These are phyloP conservation scores for Toxotes jaculatrix DNA, from an alignment of 2,113 vertebrate species.

Conservation along the genomic window DNA sequence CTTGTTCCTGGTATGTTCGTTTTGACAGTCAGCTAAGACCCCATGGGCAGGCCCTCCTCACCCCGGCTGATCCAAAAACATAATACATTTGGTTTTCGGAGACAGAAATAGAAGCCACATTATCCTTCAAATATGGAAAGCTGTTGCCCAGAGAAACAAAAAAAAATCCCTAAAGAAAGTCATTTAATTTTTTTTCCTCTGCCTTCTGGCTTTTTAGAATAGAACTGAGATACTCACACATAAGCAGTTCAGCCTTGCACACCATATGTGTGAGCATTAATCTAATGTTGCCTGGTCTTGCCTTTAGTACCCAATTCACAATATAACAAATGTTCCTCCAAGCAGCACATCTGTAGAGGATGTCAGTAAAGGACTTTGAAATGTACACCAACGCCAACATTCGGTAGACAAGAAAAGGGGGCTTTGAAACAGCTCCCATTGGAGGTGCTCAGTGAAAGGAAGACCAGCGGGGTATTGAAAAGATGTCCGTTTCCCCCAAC, in stretches of 20 bases:
- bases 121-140: conserved; percentile 72
- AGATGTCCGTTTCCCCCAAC: conserved; percentile 71
- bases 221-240: conserved; percentile 42
- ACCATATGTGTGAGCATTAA: conserved; percentile 69
- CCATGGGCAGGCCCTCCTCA: conserved; percentile 63
- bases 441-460: conserved; percentile 67
- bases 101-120: conserved; percentile 77
- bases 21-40: conserved; percentile 82
- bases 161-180: conserved; percentile 10
- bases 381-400: conserved; percentile 75
- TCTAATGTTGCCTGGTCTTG: conserved; percentile 73
- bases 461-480: conserved; percentile 73
- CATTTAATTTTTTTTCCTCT: conserved; percentile 56
- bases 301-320: conserved; percentile 71
- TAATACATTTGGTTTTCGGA: conserved; percentile 73
- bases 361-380: conserved; percentile 81
- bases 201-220: conserved; percentile 62
- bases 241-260: conserved; percentile 35
- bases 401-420: conserved; percentile 64
- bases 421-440: conserved; percentile 74
- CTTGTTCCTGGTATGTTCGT: conserved; percentile 82
- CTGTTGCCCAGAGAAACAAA: conserved; percentile 66
- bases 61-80: conserved; percentile 71
- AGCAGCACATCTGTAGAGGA: conserved; percentile 80
- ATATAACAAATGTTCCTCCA: conserved; percentile 75